These are phyloP conservation scores for Paratilapia polleni DNA, from an alignment of 2,113 vertebrate genomes.

Conservation along the genomic window DNA sequence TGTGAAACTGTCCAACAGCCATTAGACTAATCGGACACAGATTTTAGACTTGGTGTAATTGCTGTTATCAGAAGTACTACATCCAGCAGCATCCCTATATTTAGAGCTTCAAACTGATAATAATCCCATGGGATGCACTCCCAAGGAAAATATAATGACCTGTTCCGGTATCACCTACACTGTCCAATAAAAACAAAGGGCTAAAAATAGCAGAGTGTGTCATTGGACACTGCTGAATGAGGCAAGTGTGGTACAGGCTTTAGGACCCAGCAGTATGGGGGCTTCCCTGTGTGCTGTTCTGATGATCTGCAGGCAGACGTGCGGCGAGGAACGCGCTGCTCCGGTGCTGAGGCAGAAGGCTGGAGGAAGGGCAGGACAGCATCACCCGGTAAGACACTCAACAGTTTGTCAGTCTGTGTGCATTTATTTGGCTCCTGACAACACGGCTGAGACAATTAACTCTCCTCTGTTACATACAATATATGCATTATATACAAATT, in stretches of 20 bases:
- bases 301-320: conserved; percentile 42
- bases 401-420: background rate
- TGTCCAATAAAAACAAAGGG: background rate
- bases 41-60: background rate
- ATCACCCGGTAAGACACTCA: conserved; percentile 44
- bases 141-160: background rate
- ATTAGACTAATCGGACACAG: background rate
- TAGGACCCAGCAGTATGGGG: conserved; percentile 41
- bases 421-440: background rate
- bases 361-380: conserved; percentile 10
- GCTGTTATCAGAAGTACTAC: background rate
- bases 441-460: background rate
- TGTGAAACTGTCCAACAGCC: background rate
- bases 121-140: background rate
- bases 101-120: background rate
- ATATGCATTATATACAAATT: no score
- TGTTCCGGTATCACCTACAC: background rate
- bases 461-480: background rate
- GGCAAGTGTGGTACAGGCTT: rapidly evolving
- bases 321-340: conserved; percentile 15
- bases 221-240: background rate
- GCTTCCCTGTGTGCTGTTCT: background rate
- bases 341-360: conserved; percentile 42
- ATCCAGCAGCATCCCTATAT: background rate
- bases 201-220: background rate